phyloP scores from a whole-genome alignment of 2,797 vertebrate species.

The Pangasius mekongensis region DNA sequence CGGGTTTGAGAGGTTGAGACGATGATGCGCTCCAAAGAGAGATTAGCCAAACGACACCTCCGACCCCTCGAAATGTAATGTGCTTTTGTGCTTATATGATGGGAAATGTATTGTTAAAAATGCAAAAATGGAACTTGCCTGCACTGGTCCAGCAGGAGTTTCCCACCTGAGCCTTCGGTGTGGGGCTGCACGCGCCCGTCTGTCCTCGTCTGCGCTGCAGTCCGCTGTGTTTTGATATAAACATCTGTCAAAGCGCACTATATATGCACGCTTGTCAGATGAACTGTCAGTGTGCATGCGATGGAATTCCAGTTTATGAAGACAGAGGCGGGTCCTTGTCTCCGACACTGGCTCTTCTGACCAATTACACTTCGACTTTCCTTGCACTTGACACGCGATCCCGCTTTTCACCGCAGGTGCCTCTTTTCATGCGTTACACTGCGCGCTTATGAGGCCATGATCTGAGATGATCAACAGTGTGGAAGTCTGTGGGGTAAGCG shows the following conservation, averaged over 20 bases:
- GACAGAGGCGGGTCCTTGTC: slow-evolving; percentile 32
- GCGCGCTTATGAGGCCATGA: not conserved
- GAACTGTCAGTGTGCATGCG: slow-evolving; percentile 17
- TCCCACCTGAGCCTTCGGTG: not conserved
- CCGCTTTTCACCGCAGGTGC: slow-evolving; percentile 21
- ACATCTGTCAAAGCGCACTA: too few relatives aligned
- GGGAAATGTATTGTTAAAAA: not conserved
- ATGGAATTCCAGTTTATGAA: slow-evolving; percentile 38
- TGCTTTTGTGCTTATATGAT: not conserved
- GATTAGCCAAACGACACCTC: not conserved
- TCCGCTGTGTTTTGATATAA: not conserved
- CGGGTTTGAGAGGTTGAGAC: not conserved
- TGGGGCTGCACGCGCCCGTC: not conserved
- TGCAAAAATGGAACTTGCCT: not conserved
- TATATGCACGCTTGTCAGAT: not conserved
- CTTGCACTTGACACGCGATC: slow-evolving; percentile 40
- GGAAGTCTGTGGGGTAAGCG: not conserved
- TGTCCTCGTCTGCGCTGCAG: not conserved
- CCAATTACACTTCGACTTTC: slow-evolving; percentile 43
- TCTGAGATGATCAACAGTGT: not conserved
- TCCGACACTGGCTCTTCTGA: slow-evolving; percentile 13
- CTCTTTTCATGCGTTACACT: not conserved
- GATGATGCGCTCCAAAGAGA: not conserved
- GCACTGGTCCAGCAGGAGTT: not conserved
- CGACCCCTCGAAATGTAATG: not conserved